phyloP scores from a whole-genome alignment of 2,797 vertebrate species.

The Tokudaia muenninki region DNA sequence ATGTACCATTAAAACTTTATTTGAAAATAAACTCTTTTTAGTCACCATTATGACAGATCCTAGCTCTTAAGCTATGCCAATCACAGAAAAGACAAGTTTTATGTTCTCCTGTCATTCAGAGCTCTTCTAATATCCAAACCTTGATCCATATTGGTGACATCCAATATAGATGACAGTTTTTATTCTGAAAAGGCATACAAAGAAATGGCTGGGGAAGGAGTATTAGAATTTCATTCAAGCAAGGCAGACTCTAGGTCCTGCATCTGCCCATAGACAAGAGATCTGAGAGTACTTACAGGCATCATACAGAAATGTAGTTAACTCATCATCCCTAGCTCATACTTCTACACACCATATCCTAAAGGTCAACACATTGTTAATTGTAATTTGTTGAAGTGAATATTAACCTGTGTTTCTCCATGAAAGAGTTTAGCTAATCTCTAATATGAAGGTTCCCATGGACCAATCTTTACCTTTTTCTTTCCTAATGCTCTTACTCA shows the following conservation, averaged over 20 bases:
- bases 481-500: not conserved
- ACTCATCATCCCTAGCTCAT: not conserved
- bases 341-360: not conserved
- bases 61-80: slow-evolving; percentile 58
- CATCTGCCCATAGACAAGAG: not conserved
- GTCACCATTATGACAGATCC: slow-evolving; percentile 41
- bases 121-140: not conserved
- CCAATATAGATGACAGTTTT: slow-evolving; percentile 31
- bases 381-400: fast-evolving
- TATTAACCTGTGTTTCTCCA: not conserved
- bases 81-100: slow-evolving; percentile 66
- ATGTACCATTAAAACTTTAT: slow-evolving; percentile 59
- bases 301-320: not conserved
- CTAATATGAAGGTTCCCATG: not conserved
- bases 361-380: not conserved
- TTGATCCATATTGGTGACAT: not conserved
- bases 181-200: slow-evolving; percentile 33
- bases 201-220: not conserved
- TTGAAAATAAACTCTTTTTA: slow-evolving; percentile 63
- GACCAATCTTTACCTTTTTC: not conserved
- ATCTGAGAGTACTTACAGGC: not conserved
- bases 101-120: not conserved
- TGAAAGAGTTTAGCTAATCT: not conserved
- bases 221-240: not conserved
- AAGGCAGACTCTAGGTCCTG: not conserved